phyloP scores from a whole-genome alignment of 1,140 invertebrate species.

The Zaprionus inermis region DNA sequence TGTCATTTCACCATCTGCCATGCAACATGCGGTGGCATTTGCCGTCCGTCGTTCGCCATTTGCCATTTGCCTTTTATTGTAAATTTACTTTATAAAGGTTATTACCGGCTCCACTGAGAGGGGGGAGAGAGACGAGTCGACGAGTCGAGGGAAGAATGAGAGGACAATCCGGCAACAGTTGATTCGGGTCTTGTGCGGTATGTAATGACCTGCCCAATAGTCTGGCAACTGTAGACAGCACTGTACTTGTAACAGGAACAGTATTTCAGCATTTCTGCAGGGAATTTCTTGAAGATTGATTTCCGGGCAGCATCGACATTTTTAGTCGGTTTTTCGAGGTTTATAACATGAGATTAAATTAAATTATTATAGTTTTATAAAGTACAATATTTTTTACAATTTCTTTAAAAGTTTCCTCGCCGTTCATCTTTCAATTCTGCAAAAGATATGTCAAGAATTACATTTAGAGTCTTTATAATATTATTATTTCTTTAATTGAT shows the following conservation, averaged over 20 bases:
- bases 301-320: no score
- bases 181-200: conserved; percentile 16
- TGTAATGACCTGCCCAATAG: conserved; percentile 28
- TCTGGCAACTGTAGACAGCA: background rate
- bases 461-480: no score
- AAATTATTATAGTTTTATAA: no score
- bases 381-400: no score
- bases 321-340: no score
- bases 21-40: conserved; percentile 17
- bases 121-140: background rate
- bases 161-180: conserved; percentile 20
- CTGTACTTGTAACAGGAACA: background rate
- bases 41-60: conserved; percentile 39
- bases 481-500: no score
- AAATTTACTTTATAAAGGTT: conserved; percentile 82
- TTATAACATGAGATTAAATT: no score
- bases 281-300: no score
- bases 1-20: conserved; percentile 22
- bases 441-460: no score
- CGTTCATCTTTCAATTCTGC: no score
- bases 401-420: no score
- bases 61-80: conserved; percentile 77
- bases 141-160: background rate
- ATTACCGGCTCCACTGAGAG: conserved; percentile 53
- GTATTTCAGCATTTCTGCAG: background rate